Evolutionary conservation across 2,797 vertebrate genomes (phyloP).

Genomic region (Carduelis carduelis): DNA sequence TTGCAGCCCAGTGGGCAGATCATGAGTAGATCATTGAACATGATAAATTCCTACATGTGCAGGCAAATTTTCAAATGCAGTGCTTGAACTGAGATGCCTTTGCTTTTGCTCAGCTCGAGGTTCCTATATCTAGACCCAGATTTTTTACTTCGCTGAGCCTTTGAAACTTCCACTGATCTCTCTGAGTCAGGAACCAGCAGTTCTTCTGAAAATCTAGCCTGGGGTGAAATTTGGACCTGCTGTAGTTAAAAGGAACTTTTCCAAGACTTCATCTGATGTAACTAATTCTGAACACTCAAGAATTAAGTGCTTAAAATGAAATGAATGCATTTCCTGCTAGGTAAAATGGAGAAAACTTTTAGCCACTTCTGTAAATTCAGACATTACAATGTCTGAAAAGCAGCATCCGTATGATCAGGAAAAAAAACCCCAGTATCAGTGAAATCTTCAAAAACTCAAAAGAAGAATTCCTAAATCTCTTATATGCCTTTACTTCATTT

Average conservation of each 20-base stretch:
- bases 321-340: not conserved
- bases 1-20: not conserved
- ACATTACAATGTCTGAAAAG: not conserved
- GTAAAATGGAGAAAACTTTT: not conserved
- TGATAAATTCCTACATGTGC: not conserved
- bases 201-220: not conserved
- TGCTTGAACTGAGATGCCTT: not conserved
- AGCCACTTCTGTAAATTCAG: not conserved
- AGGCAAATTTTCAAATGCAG: not conserved
- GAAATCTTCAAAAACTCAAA: not conserved
- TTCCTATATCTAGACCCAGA: not conserved
- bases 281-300: not conserved
- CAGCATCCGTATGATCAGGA: not conserved
- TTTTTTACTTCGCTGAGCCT: not conserved
- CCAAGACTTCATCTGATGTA: not conserved
- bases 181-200: not conserved
- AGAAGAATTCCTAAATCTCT: not conserved
- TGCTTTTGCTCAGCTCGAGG: not conserved
- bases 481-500: not conserved
- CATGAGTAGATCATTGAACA: not conserved
- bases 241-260: not conserved
- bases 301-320: conserved; percentile 15
- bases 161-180: not conserved
- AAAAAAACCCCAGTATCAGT: not conserved
- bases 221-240: not conserved